phyloP scores from a whole-genome alignment of 2,797 vertebrate genomes.

The Antennarius maculatus region DNA sequence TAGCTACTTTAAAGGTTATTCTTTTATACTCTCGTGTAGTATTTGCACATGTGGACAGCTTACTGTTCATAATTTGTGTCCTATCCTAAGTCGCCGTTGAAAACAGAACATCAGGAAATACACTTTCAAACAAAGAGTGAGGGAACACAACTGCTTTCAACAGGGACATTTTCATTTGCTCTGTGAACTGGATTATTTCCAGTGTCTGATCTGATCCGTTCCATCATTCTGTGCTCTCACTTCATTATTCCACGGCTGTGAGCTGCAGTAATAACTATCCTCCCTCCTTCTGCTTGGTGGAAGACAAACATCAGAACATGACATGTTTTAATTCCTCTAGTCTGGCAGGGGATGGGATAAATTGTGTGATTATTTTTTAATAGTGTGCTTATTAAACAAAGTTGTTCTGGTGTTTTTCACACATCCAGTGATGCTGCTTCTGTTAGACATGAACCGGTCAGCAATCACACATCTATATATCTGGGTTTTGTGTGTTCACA shows the following conservation, averaged over 20 bases:
- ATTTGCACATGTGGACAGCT: conserved; percentile 5
- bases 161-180: conserved; percentile 7
- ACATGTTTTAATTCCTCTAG: conserved; percentile 45
- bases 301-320: conserved; percentile 72
- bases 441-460: conserved; percentile 52
- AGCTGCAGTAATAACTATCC: background rate
- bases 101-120: conserved; percentile 44
- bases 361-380: conserved; percentile 60
- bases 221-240: conserved; percentile 14
- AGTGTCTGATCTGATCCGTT: background rate
- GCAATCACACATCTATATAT: conserved; percentile 16
- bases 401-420: conserved; percentile 65
- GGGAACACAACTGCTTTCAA: conserved; percentile 16
- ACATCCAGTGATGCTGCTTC: conserved; percentile 24
- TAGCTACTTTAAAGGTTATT: conserved; percentile 10
- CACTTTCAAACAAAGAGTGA: conserved; percentile 32
- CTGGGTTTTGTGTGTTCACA: background rate
- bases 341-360: conserved; percentile 22
- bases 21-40: background rate
- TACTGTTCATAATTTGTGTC: conserved; percentile 13
- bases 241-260: conserved; percentile 19
- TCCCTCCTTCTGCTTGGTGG: conserved; percentile 12
- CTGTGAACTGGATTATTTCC: background rate
- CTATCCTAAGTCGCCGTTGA: conserved; percentile 32
- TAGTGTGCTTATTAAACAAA: conserved; percentile 75